Base-by-base conservation (phyloP, 2,797 vertebrate species). In the Lagocephalus sceleratus region DNA sequence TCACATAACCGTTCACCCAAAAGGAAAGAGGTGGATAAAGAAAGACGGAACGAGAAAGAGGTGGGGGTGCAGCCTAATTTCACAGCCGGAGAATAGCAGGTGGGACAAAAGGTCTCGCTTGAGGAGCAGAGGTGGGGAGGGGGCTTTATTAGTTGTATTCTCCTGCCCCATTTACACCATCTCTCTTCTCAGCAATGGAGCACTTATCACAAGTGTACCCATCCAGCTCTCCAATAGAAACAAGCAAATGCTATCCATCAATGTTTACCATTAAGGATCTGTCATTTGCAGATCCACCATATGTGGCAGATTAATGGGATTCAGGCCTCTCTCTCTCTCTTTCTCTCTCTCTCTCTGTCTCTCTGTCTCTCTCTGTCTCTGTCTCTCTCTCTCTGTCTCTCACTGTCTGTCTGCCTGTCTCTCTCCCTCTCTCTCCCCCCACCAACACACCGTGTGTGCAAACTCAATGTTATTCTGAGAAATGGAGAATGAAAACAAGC, bases 201-300 rank as follows among this genome's bases (percentile, higher is more conserved):
- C 96, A 98, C 96, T 98, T 95, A 94, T 93, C 95, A 96, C 94
- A 98, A 99, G 96, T 97, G 93, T 94, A 93, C 90, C 94, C 94
- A 94, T 93, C 94, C 93, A 94, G 93, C 93, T 87, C 93, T 88
- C 93, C 96, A 96, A 96, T 97, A 94, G 95, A 97, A 96, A 97
- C 95, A 96, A 90, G 90, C 93, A 91, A 93, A 94, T 92, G 92
- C 95, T 93, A 89, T 90, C 86, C 85, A 85, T 90, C 94, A 92
- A 93, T 95, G 95, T 95, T 95, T 91, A 84, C 93, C 92, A 94
- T 94, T 94, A 94, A 93, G 93, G 91, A 95, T 95, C 83, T 78
- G 95, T 95, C 94, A 94, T 97, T 93, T 95, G 91, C 94, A 94
- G 93, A 94, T 89, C 83, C 69, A 81, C 87, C 87, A 89, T 92